Evolutionary conservation across 2,797 vertebrate genomes (phyloP).

Genomic region (Crax fasciolata): DNA sequence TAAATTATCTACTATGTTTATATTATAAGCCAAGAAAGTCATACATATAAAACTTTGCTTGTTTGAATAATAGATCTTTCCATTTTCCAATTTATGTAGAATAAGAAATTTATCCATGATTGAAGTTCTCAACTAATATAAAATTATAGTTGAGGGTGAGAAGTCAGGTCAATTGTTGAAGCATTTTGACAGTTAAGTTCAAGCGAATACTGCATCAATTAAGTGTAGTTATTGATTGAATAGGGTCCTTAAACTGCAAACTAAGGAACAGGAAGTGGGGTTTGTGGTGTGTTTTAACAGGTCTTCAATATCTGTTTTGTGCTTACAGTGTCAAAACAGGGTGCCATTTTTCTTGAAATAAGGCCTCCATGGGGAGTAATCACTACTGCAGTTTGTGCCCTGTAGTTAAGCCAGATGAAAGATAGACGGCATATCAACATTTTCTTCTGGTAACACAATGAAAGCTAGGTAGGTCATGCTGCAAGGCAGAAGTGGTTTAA

Average conservation of each 20-base stretch:
- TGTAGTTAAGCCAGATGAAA: background rate
- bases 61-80: slow-evolving; percentile 64
- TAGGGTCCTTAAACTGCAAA: background rate
- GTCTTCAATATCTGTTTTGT: background rate
- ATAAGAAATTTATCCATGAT: background rate
- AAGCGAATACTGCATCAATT: background rate
- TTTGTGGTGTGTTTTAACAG: background rate
- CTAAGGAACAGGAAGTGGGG: background rate
- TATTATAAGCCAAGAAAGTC: slow-evolving; percentile 60
- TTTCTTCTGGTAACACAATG: slow-evolving; percentile 8
- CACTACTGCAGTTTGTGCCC: background rate
- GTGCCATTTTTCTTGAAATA: background rate
- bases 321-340: background rate
- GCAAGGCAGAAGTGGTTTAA: slow-evolving; percentile 1
- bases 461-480: background rate
- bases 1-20: slow-evolving; percentile 71
- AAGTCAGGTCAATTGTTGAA: slow-evolving; percentile 25
- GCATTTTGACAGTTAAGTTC: slow-evolving; percentile 23
- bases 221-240: background rate
- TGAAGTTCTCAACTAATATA: slow-evolving; percentile 14
- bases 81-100: background rate
- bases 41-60: slow-evolving; percentile 52
- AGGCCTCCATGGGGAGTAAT: background rate
- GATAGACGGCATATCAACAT: background rate
- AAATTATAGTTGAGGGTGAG: slow-evolving; percentile 4